Conservation (phyloP, 1,140 invertebrate species). For the Stegodyphus mimosarum region DNA sequence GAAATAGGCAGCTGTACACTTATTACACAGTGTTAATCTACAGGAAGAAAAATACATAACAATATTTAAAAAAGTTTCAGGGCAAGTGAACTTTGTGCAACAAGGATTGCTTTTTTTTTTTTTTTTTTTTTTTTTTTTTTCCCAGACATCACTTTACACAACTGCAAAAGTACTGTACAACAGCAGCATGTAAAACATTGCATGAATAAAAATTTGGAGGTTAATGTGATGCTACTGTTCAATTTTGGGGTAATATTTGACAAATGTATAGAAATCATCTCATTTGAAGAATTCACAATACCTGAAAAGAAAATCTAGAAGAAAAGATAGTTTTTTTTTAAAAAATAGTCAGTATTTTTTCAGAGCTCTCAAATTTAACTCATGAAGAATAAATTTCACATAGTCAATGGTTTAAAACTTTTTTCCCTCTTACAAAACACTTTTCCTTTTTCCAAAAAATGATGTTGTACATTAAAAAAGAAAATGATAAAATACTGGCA, state of each 20-base stretch:
- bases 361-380: no score
- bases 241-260: not conserved
- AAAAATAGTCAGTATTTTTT: no score
- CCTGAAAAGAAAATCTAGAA: no score
- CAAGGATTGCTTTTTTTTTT: slow-evolving; percentile 9
- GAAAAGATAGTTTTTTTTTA: no score
- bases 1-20: slow-evolving; percentile 49
- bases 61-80: slow-evolving; percentile 36
- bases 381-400: not conserved
- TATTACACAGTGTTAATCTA: slow-evolving; percentile 50
- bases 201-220: not conserved
- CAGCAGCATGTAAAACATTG: slow-evolving; percentile 13
- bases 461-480: slow-evolving; percentile 16
- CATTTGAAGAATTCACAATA: no score
- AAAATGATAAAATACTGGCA: slow-evolving; percentile 52
- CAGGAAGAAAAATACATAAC: slow-evolving; percentile 28
- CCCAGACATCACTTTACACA: not conserved
- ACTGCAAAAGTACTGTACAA: slow-evolving; percentile 29
- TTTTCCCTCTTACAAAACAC: slow-evolving; percentile 1
- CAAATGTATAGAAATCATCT: no score
- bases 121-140: not conserved
- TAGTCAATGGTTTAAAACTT: not conserved
- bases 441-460: not conserved
- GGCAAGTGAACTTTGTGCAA: slow-evolving; percentile 34
- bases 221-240: not conserved